Evolutionary conservation across 1,140 invertebrate genomes (phyloP), one percentile per base, ranked within the genome.

Genomic region (Drosophila kohkoa): DNA sequence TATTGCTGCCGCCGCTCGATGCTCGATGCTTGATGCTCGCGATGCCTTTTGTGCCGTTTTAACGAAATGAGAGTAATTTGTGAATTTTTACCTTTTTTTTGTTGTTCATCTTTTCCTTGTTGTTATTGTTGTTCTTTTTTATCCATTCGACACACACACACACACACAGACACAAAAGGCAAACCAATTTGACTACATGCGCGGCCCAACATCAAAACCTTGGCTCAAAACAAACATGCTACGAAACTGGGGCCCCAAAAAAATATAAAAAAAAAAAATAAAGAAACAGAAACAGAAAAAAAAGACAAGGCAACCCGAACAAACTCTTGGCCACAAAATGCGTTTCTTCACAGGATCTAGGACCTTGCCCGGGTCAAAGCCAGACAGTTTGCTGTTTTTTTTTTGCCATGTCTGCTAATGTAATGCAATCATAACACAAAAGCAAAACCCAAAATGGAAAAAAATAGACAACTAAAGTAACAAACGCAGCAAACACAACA

Each of bases 41-140:
- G 38, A 45, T 59, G 57, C 20, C 55, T 80, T 87, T 87, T 88
- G 82, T 87, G 82, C 82, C 82, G 73, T 87, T 87, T 87, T 87
- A 82, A 82, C 83, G 82, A 87, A 87, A 87, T 87, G 77, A 87
- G 82, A 87, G 82, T 87, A 87, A 87, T 87, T 87, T 88, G 83
- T 87, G 82, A 76, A 88, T 75, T 87, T 86, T 82, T 76, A 75
- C 76, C 81, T 79, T 82, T 79, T 86, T 78, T 20, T 20, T 55
- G 60, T 68, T 74, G 67, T 74, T 32, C 32, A 63, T 67, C 65
- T 68, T 76, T 54, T 57, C 52, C 1, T 45, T 46, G 46, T 52
- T 46, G 25, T 69, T 48, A 60, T 45, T 60, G 20, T 15, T 41
- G 62, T 38, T 68, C 64, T 48, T 70, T 69, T 63, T 74, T 45